Percentiles rank a stretch among this genome's conserved stretches.
phyloP scores from a whole-genome alignment of 2,797 vertebrate genomes.

The Columba guinea region DNA sequence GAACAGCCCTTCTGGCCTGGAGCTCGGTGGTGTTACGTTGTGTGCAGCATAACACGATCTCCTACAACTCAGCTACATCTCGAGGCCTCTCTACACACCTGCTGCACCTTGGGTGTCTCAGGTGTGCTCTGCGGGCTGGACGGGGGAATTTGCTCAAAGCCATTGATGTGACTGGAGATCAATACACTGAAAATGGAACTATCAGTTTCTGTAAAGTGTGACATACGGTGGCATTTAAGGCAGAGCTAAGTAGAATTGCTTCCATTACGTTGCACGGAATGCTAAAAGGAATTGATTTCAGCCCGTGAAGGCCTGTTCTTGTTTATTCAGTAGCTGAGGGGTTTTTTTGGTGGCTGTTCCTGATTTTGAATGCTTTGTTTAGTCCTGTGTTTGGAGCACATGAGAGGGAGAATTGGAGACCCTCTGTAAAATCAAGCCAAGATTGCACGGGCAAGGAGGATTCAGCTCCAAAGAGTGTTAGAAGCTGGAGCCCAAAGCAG shows the following conservation, averaged over 20 bases:
- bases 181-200: constrained; percentile 7
- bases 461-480: background rate
- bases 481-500: background rate
- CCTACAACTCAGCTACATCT: background rate
- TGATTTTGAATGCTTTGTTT: background rate
- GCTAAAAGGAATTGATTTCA: constrained; percentile 33
- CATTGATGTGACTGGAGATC: constrained; percentile 1
- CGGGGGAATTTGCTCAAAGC: background rate
- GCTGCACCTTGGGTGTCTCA: background rate
- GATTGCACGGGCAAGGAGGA: background rate
- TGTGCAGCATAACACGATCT: background rate
- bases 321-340: background rate
- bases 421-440: background rate
- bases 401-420: background rate
- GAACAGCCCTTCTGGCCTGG: background rate
- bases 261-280: background rate
- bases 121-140: background rate
- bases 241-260: constrained; percentile 12
- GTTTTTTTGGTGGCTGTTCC: background rate
- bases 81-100: background rate
- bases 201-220: background rate
- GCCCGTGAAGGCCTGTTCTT: background rate
- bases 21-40: fast-evolving
- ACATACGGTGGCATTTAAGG: constrained; percentile 18
- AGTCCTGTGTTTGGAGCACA: background rate